Evolutionary conservation across 2,888 invertebrate genomes (phyloP).

Genomic region (Diadromus collaris): DNA sequence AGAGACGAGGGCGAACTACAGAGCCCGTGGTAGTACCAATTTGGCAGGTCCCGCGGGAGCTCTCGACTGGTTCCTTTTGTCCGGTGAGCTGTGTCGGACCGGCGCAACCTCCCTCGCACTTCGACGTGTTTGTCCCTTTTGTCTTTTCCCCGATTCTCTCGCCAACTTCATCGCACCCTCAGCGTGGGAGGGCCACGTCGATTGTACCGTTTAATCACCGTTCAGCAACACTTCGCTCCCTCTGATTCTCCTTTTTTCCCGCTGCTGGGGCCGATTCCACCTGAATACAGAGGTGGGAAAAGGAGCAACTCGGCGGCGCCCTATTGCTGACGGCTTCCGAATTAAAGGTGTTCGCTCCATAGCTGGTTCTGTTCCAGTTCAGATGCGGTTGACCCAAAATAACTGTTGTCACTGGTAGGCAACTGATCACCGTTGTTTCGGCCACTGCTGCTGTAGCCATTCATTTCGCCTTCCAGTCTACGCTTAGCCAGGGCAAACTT

Average conservation of each 20-base stretch:
- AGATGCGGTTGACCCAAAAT: slow-evolving; percentile 34
- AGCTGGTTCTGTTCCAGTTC: not conserved
- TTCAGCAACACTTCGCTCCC: slow-evolving; percentile 36
- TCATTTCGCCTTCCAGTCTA: not conserved
- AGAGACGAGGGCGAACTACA: slow-evolving; percentile 21
- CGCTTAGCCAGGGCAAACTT: not conserved
- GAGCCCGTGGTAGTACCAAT: slow-evolving; percentile 44
- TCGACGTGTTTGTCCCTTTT: slow-evolving; percentile 28
- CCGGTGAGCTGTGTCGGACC: slow-evolving; percentile 27
- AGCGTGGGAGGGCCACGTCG: slow-evolving; percentile 24
- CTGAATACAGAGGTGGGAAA: slow-evolving; percentile 19
- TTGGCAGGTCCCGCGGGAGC: slow-evolving; percentile 55
- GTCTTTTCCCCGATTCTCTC: slow-evolving; percentile 26
- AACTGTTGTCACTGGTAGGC: slow-evolving; percentile 21
- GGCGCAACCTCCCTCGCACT: slow-evolving; percentile 12
- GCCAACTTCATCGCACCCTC: slow-evolving; percentile 9
- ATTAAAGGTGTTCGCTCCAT: not conserved
- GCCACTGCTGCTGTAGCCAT: not conserved
- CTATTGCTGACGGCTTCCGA: slow-evolving; percentile 29
- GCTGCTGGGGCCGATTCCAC: not conserved
- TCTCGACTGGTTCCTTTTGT: slow-evolving; percentile 55
- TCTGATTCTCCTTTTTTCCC: slow-evolving; percentile 42
- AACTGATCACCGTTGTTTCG: slow-evolving; percentile 21
- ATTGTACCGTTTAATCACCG: slow-evolving; percentile 59
- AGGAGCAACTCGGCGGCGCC: not conserved